Conservation (phyloP, 2,797 vertebrate genomes). For the Neopelma chrysocephalum region DNA sequence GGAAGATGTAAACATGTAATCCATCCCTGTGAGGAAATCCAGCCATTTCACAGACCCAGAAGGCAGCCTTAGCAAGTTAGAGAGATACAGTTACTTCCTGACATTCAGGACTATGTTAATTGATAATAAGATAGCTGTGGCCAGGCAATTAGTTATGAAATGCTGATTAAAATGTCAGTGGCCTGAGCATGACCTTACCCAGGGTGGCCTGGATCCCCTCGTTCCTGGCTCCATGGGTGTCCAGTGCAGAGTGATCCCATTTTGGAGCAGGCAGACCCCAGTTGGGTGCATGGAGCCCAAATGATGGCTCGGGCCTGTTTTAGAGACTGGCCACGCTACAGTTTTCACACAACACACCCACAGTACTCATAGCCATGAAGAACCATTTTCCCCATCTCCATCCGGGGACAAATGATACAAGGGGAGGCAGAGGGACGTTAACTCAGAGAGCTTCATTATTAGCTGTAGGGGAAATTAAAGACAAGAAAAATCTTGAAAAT, state of each 20-base stretch:
- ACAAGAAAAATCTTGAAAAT: not conserved
- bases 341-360: not conserved
- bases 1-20: constrained; percentile 56
- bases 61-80: not conserved
- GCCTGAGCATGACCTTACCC: not conserved
- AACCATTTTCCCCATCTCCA: not conserved
- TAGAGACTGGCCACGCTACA: not conserved
- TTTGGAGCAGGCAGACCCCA: not conserved
- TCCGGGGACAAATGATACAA: not conserved
- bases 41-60: constrained; percentile 46
- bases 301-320: not conserved
- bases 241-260: not conserved
- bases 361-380: not conserved
- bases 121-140: constrained; percentile 47
- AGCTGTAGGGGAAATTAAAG: not conserved
- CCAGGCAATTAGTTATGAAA: constrained; percentile 57
- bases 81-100: constrained; percentile 69
- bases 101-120: constrained; percentile 52
- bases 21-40: constrained; percentile 51
- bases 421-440: not conserved
- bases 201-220: not conserved
- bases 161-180: constrained; percentile 40
- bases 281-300: not conserved
- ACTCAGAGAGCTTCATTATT: not conserved
- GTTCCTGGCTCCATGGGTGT: accelerated